Evolutionary conservation across 1,140 invertebrate species (phyloP), one percentile per base, ranked within the genome.

Genomic region (Eubasilissa regina): DNA sequence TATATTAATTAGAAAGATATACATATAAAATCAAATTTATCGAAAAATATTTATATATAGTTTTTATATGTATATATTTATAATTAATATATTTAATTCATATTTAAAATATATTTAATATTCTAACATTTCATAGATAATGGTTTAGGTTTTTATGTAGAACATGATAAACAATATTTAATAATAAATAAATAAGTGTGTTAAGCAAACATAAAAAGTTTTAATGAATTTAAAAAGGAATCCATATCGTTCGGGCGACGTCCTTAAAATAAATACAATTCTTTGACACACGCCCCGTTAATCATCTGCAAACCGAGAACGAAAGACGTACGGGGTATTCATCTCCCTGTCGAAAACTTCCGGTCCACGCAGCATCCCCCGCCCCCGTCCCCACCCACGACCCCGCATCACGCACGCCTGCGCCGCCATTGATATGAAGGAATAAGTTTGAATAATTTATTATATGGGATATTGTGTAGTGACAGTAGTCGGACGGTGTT

Each of bases 401-500:
- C 7, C 60, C 44, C 60, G 25, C 62, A 70, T 53, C 76, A 72
- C 47, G 55, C 58, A 51, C 62, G 75, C 73, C 70, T 80, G 78
- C 53, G n/a, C 43, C 43, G 19, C 78, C 81, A 82, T 82, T 82
- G 81, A 82, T 82, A 82, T 80, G 81, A 82, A 78, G 73, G 81
- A 80, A 82, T 80, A 82, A 82, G 81, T 82, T 82, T 82, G 78
- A 82, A 82, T 82, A 82, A 82, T 82, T 82, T 82, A 82, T 82
- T 82, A 82, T 80, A 78, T 79, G 77, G 81, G 81, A 80, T 82
- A 82, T 80, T 82, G 81, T 82, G 51, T 78, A 82, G 55, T 82
- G 81, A 82, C 81, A 82, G 75, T 82, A 45, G 53, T 60, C 64
- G 81, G 75, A 66, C 81, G 77, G 58, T 58, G 70, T 17, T 70